Conservation (phyloP, 2,113 vertebrate species). For the Columba livia region DNA sequence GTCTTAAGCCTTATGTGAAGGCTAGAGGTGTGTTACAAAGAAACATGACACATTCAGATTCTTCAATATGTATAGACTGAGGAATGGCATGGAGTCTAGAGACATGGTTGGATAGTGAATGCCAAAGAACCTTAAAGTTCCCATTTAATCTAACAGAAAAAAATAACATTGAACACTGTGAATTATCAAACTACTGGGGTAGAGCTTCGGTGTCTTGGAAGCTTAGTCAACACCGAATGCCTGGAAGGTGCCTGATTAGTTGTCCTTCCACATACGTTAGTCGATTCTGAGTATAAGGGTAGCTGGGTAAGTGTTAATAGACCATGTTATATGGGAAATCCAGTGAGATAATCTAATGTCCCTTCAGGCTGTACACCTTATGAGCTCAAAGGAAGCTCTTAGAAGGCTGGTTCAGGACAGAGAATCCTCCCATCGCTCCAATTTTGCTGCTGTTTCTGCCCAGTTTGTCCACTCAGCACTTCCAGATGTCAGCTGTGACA, state of each 20-base stretch:
- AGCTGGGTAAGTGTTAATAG: neutral
- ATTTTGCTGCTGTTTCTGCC: neutral
- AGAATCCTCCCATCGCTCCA: neutral
- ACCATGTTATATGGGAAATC: neutral
- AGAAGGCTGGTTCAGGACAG: neutral
- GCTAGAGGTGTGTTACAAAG: neutral
- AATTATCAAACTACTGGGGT: neutral
- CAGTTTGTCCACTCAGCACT: neutral
- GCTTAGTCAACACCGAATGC: neutral
- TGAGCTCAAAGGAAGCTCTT: neutral
- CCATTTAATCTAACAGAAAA: neutral
- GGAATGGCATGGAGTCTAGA: neutral
- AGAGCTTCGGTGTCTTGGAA: neutral
- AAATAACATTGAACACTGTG: neutral
- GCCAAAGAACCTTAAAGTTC: neutral
- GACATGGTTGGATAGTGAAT: neutral
- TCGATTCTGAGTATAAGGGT: neutral
- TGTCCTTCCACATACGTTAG: neutral
- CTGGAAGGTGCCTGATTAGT: neutral
- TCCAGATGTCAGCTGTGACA: neutral
- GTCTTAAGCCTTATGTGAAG: neutral
- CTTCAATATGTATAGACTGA: neutral
- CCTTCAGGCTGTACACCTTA: neutral
- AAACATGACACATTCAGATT: neutral
- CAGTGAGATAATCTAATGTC: neutral